These are phyloP conservation scores for Schizotus pectinicornis DNA, from an alignment of 2,888 invertebrate species.

Conservation along the genomic window DNA sequence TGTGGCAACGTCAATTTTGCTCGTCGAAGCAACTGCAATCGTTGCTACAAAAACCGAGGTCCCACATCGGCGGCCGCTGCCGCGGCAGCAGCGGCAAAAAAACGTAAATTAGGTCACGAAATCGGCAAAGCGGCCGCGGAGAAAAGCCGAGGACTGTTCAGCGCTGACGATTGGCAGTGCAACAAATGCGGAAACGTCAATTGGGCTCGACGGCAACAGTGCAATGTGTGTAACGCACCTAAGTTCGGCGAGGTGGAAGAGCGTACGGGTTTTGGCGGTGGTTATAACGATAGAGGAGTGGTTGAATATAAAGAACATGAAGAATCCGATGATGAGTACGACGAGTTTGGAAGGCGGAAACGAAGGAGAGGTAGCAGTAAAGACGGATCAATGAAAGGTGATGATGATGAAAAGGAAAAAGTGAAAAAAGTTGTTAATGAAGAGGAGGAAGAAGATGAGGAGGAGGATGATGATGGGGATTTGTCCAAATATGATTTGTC, in stretches of 20 bases:
- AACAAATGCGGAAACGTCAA: constrained; percentile 99
- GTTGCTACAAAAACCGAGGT: constrained; percentile 74
- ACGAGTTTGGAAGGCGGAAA: constrained; percentile 69
- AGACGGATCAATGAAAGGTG: constrained; percentile 23
- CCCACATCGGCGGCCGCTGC: constrained; percentile 49
- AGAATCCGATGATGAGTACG: constrained; percentile 92
- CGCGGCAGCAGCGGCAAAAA: constrained; percentile 59
- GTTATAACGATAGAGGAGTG: constrained; percentile 94
- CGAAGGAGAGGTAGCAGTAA: constrained; percentile 41
- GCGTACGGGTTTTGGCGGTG: constrained; percentile 81
- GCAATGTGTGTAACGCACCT: constrained; percentile 98
- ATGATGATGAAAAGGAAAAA: constrained; percentile 37
- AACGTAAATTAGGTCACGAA: constrained; percentile 91
- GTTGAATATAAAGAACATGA: constrained; percentile 93
- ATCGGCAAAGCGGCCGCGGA: constrained; percentile 98
- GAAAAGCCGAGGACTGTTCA: constrained; percentile 93
- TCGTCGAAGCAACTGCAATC: constrained; percentile 86
- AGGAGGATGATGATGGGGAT: constrained; percentile 63
- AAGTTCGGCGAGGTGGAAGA: constrained; percentile 94
- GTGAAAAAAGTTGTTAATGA: constrained; percentile 60
- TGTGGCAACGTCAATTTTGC: constrained; percentile 97
- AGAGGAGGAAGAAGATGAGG: constrained; percentile 62
- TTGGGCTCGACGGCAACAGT: constrained; percentile 94
- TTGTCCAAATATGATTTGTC: constrained; percentile 65
- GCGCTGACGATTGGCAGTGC: constrained; percentile 99